Conservation (phyloP, 2,797 vertebrate genomes). For the Sphenodon punctatus region DNA sequence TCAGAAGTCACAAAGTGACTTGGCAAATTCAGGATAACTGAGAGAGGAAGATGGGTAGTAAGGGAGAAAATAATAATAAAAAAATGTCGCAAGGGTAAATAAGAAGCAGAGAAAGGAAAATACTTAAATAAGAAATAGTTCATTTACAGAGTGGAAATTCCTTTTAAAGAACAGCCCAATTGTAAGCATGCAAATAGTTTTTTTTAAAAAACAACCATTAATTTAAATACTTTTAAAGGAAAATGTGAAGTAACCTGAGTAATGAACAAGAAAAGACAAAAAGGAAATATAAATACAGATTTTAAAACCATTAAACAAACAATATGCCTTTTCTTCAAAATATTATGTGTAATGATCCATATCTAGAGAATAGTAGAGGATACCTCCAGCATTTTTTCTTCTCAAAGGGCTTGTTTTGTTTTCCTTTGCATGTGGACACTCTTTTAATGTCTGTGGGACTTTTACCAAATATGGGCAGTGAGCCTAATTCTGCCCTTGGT, state of each 20-base stretch:
- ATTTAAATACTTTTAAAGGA: neutral
- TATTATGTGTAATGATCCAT: neutral
- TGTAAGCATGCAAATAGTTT: neutral
- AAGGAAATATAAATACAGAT: neutral
- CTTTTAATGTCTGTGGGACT: neutral
- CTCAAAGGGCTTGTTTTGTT: neutral
- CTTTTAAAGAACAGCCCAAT: neutral
- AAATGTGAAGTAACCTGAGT: too few relatives aligned
- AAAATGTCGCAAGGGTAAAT: neutral
- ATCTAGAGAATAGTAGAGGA: accelerated
- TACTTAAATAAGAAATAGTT: neutral
- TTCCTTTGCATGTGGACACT: neutral
- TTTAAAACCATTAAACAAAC: accelerated
- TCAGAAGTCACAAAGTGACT: neutral
- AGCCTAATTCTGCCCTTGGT: neutral
- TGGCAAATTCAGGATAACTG: neutral
- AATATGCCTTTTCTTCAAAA: neutral
- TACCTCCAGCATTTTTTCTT: neutral
- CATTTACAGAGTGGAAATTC: neutral
- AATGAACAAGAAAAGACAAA: neutral
- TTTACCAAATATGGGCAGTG: neutral
- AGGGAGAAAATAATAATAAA: neutral
- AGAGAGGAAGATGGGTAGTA: conserved; percentile 17
- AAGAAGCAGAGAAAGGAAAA: neutral
- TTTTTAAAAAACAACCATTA: neutral